phyloP scores from a whole-genome alignment of 2,888 invertebrate genomes.

The Andrena marginata region DNA sequence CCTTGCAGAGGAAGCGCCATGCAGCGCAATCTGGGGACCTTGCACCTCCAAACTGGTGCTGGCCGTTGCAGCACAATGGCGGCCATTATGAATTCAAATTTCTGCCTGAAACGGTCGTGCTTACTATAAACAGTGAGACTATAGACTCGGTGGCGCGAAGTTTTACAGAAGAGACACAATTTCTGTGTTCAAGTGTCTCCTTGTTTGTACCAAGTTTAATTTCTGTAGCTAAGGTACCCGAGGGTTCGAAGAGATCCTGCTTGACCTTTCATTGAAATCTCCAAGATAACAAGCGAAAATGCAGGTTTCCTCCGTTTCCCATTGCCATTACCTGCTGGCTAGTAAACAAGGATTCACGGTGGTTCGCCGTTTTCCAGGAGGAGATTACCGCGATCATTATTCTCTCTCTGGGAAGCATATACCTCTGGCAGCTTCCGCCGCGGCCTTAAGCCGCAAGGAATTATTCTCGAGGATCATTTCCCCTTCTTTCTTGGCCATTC shows the following conservation, averaged over 20 bases:
- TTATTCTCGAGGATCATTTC: slow-evolving; percentile 44
- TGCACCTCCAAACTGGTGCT: background rate
- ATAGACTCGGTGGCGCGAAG: background rate
- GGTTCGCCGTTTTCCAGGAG: background rate
- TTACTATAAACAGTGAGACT: background rate
- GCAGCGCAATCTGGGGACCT: background rate
- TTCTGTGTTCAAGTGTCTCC: background rate
- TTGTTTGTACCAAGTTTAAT: background rate
- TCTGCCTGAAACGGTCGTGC: background rate
- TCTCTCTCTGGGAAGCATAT: background rate
- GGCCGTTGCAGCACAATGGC: background rate
- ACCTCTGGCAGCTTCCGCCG: background rate
- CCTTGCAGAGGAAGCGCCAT: background rate
- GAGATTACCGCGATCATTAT: slow-evolving; percentile 9
- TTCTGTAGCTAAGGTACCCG: background rate
- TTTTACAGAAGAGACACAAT: background rate
- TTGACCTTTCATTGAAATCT: slow-evolving; percentile 9
- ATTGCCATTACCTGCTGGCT: slow-evolving; percentile 28
- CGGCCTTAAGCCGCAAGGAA: slow-evolving; percentile 26
- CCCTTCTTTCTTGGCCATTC: background rate
- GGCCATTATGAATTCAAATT: slow-evolving; percentile 16
- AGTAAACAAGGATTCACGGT: slow-evolving; percentile 34
- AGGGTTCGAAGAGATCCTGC: background rate
- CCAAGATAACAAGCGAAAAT: background rate
- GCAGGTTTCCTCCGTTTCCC: slow-evolving; percentile 6